Base-by-base conservation (phyloP, 1,140 invertebrate genomes). In the Habropoda laboriosa region DNA sequence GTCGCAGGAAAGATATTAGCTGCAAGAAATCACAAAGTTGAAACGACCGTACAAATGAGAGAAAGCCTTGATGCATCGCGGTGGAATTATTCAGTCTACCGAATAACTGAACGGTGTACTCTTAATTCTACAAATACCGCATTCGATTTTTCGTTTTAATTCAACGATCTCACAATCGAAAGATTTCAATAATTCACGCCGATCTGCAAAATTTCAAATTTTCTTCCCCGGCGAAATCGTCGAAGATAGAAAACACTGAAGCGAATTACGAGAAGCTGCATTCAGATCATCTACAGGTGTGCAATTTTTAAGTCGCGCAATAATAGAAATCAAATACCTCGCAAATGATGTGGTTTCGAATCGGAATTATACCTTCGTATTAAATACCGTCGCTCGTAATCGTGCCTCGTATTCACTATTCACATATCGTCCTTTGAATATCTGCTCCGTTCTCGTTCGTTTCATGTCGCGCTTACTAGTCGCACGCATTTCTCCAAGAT, bases 1-100 rank as follows among this genome's bases (percentile, higher is more conserved):
- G 18, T 55, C n/a, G n/a, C 71, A n/a, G 45, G 57, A 32, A 47
- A 66, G 40, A 51, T 63, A 51, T 47, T 38, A 18, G 32, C 63
- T 66, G 63, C 63, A 21, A 66, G 63, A 66, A 47, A 66, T 66
- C 63, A 47, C 42, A 18, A 27, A 18, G 42, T 8, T 47, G 42
- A 47, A 47, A 47, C 40, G 18, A 49, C 16, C 71, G 57, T 6
- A 21, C n/a, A 53, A 77, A 76, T 77, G 42, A 77, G 42, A 57
- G 57, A 64, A 58, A 24, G 32, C 10, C 63, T 32, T 40, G 45
- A 32, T 40, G 45, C 63, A 68, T 61, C 58, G 13, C 61, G 13
- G 35, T 18, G 61, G 61, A 42, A 42, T 64, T 45, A 21, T 64
- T 45, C 18, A 49, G 16, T 21, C 47, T 16, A 49, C 16, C 47